Percentiles rank a stretch among this genome's conserved stretches.
phyloP scores from a whole-genome alignment of 2,113 vertebrate species.

The Hystrix brachyura region DNA sequence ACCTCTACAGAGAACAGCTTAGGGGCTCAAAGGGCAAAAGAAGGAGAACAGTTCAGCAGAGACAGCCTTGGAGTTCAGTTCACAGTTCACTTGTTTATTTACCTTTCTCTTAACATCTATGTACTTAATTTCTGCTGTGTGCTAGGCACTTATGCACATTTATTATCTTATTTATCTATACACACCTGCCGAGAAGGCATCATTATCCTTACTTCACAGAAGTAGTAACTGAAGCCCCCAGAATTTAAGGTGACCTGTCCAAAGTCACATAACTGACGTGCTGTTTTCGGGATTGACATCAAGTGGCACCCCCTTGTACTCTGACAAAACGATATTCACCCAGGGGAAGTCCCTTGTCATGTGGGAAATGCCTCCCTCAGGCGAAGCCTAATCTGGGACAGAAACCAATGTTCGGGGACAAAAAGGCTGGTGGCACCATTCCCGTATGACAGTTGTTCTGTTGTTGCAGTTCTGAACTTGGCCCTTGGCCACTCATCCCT shows the following conservation, averaged over 20 bases:
- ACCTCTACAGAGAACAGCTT: background rate
- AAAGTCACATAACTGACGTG: background rate
- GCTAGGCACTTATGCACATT: background rate
- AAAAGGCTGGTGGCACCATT: background rate
- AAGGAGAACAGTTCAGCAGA: background rate
- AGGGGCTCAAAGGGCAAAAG: background rate
- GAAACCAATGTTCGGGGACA: background rate
- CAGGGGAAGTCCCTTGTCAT: background rate
- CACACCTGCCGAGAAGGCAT: background rate
- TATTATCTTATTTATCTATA: background rate
- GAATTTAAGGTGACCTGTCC: background rate
- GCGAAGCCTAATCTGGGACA: background rate
- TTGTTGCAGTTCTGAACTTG: constrained; percentile 44
- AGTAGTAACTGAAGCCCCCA: background rate
- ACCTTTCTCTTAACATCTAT: background rate
- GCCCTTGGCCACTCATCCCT: constrained; percentile 8
- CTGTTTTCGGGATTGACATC: background rate
- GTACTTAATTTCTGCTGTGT: background rate
- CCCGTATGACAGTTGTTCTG: background rate
- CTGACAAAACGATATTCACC: background rate
- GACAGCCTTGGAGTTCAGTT: background rate
- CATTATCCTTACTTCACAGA: background rate
- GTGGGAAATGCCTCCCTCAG: background rate
- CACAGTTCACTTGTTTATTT: background rate
- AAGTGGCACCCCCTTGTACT: background rate